Conservation (phyloP, 2,113 vertebrate genomes). For the Rhipidura dahli region DNA sequence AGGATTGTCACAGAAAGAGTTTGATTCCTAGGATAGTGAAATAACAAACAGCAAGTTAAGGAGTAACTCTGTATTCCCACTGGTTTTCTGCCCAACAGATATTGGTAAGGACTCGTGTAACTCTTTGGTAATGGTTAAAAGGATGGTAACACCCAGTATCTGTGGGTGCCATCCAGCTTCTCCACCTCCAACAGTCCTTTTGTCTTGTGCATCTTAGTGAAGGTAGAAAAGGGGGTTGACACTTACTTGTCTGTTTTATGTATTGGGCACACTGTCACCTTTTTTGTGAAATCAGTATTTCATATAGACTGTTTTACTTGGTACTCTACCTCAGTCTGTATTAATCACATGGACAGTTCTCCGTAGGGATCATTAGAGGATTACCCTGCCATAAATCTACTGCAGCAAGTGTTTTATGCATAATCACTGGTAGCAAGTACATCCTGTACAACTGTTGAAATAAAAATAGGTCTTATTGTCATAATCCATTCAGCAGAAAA, state of each 20-base stretch:
- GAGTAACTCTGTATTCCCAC: neutral
- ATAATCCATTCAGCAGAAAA: neutral
- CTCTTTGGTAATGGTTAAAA: neutral
- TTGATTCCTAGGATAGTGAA: neutral
- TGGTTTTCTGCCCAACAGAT: neutral
- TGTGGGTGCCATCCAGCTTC: neutral
- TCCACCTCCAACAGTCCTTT: neutral
- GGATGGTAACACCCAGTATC: accelerated
- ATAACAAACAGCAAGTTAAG: neutral
- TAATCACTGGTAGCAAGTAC: neutral
- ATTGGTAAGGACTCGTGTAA: neutral
- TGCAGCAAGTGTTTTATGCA: neutral
- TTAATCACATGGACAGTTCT: neutral
- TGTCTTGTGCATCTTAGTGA: neutral
- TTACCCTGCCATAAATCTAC: neutral
- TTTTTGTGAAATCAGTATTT: neutral
- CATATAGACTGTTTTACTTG: neutral
- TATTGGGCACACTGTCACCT: neutral
- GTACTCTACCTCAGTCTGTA: neutral
- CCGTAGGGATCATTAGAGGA: neutral
- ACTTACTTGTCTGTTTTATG: neutral
- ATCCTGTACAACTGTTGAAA: neutral
- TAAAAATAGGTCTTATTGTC: neutral
- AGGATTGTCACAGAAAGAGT: neutral
- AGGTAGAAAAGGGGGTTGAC: neutral